Evolutionary conservation across 2,113 vertebrate genomes (phyloP).

Genomic region (Oreochromis spilurus): DNA sequence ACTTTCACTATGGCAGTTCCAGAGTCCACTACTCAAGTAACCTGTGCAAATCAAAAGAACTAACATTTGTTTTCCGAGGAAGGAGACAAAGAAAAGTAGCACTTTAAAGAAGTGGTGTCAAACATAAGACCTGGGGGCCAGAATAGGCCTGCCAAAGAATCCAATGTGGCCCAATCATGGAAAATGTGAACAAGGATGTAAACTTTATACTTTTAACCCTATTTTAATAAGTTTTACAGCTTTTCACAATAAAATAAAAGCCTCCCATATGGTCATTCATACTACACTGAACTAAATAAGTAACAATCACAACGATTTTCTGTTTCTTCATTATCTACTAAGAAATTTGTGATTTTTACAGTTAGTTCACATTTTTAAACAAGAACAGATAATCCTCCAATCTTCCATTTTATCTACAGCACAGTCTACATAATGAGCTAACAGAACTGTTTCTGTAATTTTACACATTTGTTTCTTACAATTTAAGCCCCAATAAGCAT

Average conservation of each 20-base stretch:
- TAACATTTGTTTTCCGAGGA: background rate
- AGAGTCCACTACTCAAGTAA: background rate
- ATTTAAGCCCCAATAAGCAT: background rate
- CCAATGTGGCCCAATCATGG: background rate
- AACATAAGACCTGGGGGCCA: background rate
- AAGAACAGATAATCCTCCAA: background rate
- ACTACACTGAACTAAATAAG: background rate
- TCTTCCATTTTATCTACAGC: background rate
- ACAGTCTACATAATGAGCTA: background rate
- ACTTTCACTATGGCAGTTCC: background rate
- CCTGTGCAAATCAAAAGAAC: background rate
- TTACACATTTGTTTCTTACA: background rate
- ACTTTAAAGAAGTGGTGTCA: background rate
- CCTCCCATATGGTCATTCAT: background rate
- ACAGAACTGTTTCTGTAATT: background rate
- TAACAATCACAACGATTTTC: background rate
- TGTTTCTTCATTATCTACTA: background rate
- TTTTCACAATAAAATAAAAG: background rate
- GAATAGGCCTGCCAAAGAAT: background rate
- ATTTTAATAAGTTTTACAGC: background rate
- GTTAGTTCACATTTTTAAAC: background rate
- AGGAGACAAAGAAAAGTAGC: background rate
- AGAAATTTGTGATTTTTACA: background rate
- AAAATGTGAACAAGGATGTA: background rate
- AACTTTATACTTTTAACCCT: background rate